Evolutionary conservation across 23 tunicate genomes (phyloP).

Genomic region (Trididemnum nubilum): DNA sequence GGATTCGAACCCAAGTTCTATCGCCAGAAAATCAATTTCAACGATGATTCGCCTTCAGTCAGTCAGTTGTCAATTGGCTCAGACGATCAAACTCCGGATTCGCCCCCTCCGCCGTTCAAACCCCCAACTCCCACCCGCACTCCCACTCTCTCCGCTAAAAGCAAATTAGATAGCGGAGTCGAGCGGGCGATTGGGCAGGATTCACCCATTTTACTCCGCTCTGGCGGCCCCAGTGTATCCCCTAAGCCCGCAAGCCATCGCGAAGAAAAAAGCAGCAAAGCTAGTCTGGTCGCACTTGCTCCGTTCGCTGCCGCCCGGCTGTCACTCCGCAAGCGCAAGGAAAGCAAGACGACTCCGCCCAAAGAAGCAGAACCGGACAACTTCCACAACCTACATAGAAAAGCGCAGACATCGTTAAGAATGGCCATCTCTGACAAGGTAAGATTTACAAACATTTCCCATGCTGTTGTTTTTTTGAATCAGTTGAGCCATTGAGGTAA

Average conservation of each 20-base stretch:
- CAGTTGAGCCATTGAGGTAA: no score
- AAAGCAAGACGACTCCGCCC: conserved; percentile 7
- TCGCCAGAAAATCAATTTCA: conserved; percentile 26
- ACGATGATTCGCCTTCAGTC: conserved; percentile 35
- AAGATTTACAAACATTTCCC: no score
- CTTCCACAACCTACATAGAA: conserved; percentile 32
- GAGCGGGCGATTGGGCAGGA: not conserved
- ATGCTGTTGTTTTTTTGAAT: no score
- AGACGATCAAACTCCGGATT: conserved; percentile 76
- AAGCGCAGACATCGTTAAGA: conserved; percentile 41
- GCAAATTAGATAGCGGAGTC: not conserved
- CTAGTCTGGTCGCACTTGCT: conserved; percentile 22
- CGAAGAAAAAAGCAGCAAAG: conserved; percentile 14
- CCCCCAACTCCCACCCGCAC: conserved; percentile 73
- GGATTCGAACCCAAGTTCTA: not conserved
- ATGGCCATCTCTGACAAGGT: conserved; percentile 41
- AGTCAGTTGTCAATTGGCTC: conserved; percentile 52
- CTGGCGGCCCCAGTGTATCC: not conserved
- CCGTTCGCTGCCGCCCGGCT: conserved; percentile 55
- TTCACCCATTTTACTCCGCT: conserved; percentile 44
- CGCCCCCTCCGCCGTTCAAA: conserved; percentile 75
- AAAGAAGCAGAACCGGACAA: conserved; percentile 28
- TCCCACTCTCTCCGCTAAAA: not conserved
- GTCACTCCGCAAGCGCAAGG: conserved; percentile 46
- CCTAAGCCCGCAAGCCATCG: conserved; percentile 20